phyloP scores from a whole-genome alignment of 2,888 invertebrate species.

The Mythimna albipuncta region DNA sequence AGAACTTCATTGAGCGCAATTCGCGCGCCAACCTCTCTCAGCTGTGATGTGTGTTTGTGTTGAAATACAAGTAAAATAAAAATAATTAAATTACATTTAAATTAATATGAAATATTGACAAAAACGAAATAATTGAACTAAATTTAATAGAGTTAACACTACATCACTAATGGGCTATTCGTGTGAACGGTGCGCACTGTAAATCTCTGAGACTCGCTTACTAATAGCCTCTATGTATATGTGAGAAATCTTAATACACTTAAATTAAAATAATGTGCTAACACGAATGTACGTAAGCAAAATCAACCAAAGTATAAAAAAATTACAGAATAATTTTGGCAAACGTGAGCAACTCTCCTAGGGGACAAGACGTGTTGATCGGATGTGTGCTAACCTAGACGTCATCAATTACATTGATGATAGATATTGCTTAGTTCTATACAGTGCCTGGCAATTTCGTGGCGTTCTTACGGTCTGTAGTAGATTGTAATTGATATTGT shows the following conservation, averaged over 20 bases:
- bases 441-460: slow-evolving; percentile 47
- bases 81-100: slow-evolving; percentile 58
- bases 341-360: slow-evolving; percentile 54
- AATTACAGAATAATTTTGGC: slow-evolving; percentile 59
- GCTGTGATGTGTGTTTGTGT: slow-evolving; percentile 52
- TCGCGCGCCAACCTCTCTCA: slow-evolving; percentile 33
- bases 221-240: slow-evolving; percentile 58
- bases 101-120: slow-evolving; percentile 63
- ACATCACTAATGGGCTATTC: slow-evolving; percentile 64
- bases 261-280: slow-evolving; percentile 36
- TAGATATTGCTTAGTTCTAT: slow-evolving; percentile 15
- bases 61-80: slow-evolving; percentile 42
- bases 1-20: slow-evolving; percentile 36
- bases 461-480: slow-evolving; percentile 30
- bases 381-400: not conserved
- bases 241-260: slow-evolving; percentile 40
- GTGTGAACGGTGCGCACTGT: slow-evolving; percentile 57
- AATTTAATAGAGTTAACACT: slow-evolving; percentile 63
- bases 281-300: slow-evolving; percentile 37
- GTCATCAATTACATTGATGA: slow-evolving; percentile 51
- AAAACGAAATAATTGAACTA: slow-evolving; percentile 65
- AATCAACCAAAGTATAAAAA: slow-evolving; percentile 41
- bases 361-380: slow-evolving; percentile 18
- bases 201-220: slow-evolving; percentile 52
- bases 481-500: slow-evolving; percentile 11